Conservation (phyloP, 2,888 invertebrate species). For the Ptilodon capucinus region DNA sequence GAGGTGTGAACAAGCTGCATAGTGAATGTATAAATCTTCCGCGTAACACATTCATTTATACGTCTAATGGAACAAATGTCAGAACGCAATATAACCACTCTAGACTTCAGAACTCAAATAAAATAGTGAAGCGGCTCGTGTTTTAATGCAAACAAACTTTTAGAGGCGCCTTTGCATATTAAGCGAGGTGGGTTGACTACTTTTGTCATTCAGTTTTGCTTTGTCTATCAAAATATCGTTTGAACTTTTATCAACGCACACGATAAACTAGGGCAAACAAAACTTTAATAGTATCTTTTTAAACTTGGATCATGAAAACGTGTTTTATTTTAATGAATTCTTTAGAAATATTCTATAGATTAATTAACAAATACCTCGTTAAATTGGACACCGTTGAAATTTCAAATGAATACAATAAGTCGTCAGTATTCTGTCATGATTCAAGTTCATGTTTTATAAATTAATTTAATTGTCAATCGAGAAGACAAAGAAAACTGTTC, state of each 20-base stretch:
- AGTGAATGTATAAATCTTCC: conserved; percentile 58
- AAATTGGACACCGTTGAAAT: background rate
- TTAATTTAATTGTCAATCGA: conserved; percentile 49
- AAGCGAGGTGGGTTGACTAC: conserved; percentile 83
- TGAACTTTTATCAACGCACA: conserved; percentile 48
- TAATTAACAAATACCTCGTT: background rate
- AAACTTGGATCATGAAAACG: conserved; percentile 72
- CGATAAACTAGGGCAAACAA: conserved; percentile 51
- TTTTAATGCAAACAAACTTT: conserved; percentile 83
- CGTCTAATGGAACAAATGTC: conserved; percentile 73
- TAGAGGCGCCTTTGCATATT: conserved; percentile 82
- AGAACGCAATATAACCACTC: conserved; percentile 82
- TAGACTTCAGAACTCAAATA: conserved; percentile 79
- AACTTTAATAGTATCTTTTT: conserved; percentile 44
- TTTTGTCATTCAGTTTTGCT: conserved; percentile 78
- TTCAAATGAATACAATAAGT: background rate
- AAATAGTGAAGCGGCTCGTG: conserved; percentile 83
- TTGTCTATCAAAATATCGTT: conserved; percentile 62
- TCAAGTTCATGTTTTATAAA: conserved; percentile 56
- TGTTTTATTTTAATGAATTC: conserved; percentile 9
- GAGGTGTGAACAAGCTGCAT: conserved; percentile 63
- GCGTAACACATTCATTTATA: conserved; percentile 51
- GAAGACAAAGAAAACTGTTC: conserved; percentile 79
- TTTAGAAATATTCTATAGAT: conserved; percentile 9
- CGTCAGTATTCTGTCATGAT: conserved; percentile 66